A percentile compares a stretch with the other conserved stretches of the same genome.
These are phyloP conservation scores for Carapus acus DNA, from an alignment of 2,797 vertebrate genomes.

Conservation along the genomic window DNA sequence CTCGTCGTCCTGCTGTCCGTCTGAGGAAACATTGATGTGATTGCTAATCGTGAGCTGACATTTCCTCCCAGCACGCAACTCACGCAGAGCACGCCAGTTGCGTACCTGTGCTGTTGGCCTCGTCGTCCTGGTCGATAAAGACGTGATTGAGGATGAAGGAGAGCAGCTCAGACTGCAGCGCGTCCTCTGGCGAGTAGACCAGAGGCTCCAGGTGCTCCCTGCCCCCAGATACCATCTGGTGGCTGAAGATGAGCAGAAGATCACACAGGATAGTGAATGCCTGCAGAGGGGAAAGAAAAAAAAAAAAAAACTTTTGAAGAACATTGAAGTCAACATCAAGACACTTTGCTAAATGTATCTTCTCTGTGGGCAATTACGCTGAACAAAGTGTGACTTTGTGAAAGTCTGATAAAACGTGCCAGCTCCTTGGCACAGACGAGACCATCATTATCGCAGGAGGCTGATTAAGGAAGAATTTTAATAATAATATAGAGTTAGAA, in stretches of 20 bases:
- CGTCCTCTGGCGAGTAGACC: slow-evolving; percentile 90
- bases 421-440: neutral
- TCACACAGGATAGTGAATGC: slow-evolving; percentile 98
- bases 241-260: slow-evolving; percentile 98
- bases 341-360: neutral
- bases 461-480: no score
- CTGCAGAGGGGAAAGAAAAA: slow-evolving; percentile 56
- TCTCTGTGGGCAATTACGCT: neutral
- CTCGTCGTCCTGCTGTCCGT: slow-evolving; percentile 98
- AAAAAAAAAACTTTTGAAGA: neutral
- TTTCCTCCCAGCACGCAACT: no score
- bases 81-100: slow-evolving; percentile 19
- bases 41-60: no score
- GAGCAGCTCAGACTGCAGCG: slow-evolving; percentile 90
- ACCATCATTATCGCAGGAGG: no score
- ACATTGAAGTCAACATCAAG: neutral
- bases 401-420: neutral
- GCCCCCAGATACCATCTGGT: slow-evolving; percentile 95
- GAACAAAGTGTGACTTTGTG: no score
- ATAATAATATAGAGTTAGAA: no score
- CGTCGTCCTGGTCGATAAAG: slow-evolving; percentile 99
- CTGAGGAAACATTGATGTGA: slow-evolving; percentile 48
- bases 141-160: slow-evolving; percentile 98
- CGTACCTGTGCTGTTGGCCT: slow-evolving; percentile 89
- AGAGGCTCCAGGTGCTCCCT: slow-evolving; percentile 92